Percentiles rank a stretch among this genome's conserved stretches.
These are phyloP conservation scores for Galaxias olidus DNA, from an alignment of 2,797 vertebrate species.

Conservation along the genomic window DNA sequence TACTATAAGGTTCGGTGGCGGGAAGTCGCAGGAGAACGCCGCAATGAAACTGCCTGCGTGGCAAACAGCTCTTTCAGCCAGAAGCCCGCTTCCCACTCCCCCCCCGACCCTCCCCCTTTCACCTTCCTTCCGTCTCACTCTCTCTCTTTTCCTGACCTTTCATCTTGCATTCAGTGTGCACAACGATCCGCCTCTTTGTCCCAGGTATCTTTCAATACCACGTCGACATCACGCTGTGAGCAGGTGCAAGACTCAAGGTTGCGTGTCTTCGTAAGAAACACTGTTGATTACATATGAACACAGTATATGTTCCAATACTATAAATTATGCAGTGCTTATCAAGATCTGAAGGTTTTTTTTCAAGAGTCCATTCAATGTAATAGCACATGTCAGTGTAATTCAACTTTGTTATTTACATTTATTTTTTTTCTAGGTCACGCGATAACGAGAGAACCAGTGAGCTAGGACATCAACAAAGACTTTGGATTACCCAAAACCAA, in stretches of 20 bases:
- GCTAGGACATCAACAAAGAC: constrained; percentile 54
- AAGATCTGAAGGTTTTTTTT: constrained; percentile 14
- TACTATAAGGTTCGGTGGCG: constrained; percentile 66
- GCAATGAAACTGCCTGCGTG: constrained; percentile 53
- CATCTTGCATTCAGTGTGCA: constrained; percentile 44
- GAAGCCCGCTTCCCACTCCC: neutral
- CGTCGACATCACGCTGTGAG: no score
- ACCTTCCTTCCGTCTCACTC: constrained; percentile 23
- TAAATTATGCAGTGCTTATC: neutral
- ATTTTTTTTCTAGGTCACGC: constrained; percentile 83
- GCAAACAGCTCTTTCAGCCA: constrained; percentile 49
- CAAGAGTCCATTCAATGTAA: constrained; percentile 27
- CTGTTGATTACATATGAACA: neutral
- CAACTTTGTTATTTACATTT: constrained; percentile 35
- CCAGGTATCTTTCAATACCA: no score
- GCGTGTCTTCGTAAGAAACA: no score
- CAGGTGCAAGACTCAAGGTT: no score
- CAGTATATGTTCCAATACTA: neutral
- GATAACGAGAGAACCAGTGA: constrained; percentile 81
- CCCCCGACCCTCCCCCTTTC: constrained; percentile 14
- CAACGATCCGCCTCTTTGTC: no score
- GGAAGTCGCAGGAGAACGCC: constrained; percentile 67
- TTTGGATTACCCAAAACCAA: constrained; percentile 49
- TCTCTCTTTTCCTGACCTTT: constrained; percentile 22
- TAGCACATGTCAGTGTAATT: constrained; percentile 42